Evolutionary conservation across 2,797 vertebrate species (phyloP), one percentile per base, ranked within the genome.

Genomic region (Chelon auratus): DNA sequence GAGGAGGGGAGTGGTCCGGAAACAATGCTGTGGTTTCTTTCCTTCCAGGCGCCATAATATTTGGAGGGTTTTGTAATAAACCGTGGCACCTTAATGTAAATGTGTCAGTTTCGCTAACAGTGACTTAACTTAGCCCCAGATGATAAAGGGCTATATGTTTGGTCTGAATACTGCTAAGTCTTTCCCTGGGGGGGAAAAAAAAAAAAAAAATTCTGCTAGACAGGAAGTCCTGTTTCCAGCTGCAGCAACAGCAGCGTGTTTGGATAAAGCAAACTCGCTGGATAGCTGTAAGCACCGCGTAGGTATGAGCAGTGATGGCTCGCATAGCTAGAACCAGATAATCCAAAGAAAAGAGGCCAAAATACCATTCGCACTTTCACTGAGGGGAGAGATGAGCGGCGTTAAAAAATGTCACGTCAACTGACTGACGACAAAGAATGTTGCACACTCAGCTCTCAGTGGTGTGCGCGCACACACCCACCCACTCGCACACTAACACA

Each of bases 1-100:
- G 79, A 65, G 62, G 60, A 76, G 82, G 70, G 58, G 48, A 72
- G 59, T 71, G 73, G 65, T 56, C 52, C 75, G 68, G 80, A 78
- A 75, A 53, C 14, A 39, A 62, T 39, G 17, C 68, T 62, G 42
- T 70, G 75, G 13, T 85, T 85, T 80, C 75, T 80, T 83, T 80
- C 62, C 73, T 75, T 12, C 12, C 17, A 5, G 45, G 62, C 40
- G 13, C 42, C 66, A 58, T 74, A 54, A 66, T 60, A 74, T 79
- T 77, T 74, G 60, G 33, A 78, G 14, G 30, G 5, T 59, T 68
- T 30, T 62, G 24, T 54, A 51, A 66, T 66, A 48, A 76, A 68
- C 2, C 14, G 0, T 51, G 58, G 56, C 54, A 54, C 40, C 48
- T 39, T 22, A 9, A 62, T 68, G 62, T 63, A 70, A 77, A 78